Evolutionary conservation across 1,140 invertebrate genomes (phyloP).

Genomic region (Drosophila truncata): DNA sequence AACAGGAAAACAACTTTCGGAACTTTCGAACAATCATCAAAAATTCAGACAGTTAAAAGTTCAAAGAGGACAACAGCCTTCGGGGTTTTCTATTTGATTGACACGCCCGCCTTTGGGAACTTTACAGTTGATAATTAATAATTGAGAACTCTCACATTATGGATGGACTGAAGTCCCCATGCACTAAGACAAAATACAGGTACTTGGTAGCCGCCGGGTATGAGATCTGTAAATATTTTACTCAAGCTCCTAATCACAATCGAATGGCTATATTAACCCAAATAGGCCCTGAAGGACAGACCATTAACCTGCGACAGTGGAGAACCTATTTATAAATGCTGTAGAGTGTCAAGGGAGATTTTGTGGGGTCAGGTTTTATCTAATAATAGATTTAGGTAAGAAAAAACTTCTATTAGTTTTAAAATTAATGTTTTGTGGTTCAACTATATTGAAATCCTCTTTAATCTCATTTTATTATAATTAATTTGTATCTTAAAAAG

Average conservation of each 20-base stretch:
- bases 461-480: not conserved
- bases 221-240: slow-evolving; percentile 65
- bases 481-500: not conserved
- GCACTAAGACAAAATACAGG: slow-evolving; percentile 28
- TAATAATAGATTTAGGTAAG: not conserved
- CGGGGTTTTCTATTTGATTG: slow-evolving; percentile 20
- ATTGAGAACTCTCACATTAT: slow-evolving; percentile 51
- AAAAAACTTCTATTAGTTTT: not conserved
- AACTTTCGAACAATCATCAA: slow-evolving; percentile 42
- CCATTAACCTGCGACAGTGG: slow-evolving; percentile 10
- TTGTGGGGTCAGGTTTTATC: not conserved
- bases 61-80: slow-evolving; percentile 19
- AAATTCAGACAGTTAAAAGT: slow-evolving; percentile 57
- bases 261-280: slow-evolving; percentile 62
- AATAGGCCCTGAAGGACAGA: slow-evolving; percentile 44
- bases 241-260: slow-evolving; percentile 62
- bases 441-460: not conserved
- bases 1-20: slow-evolving; percentile 45
- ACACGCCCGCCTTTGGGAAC: slow-evolving; percentile 58
- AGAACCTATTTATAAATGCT: slow-evolving; percentile 48
- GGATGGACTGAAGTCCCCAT: slow-evolving; percentile 23
- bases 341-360: slow-evolving; percentile 10
- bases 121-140: slow-evolving; percentile 72
- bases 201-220: not conserved
- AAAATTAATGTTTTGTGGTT: not conserved